Evolutionary conservation across 2,797 vertebrate genomes (phyloP), one percentile per base, ranked within the genome.

Genomic region (Spatula clypeata): DNA sequence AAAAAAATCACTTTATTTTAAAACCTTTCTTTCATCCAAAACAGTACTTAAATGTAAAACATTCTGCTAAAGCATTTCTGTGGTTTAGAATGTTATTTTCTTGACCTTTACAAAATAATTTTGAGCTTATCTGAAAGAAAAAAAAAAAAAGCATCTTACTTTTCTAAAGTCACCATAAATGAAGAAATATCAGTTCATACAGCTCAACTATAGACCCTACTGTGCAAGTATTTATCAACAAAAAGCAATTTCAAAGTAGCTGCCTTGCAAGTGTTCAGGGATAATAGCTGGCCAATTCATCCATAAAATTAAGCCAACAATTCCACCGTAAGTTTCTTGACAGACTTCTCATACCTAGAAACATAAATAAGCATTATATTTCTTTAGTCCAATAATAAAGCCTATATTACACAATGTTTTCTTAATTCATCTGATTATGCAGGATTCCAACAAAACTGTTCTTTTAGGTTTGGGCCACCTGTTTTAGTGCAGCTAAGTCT

Each of bases 251-350:
- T 95, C 71, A 81, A 94, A 93, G 66, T 57, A 88, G 74, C 62
- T 94, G 88, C 86, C 74, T 88, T 81, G 58, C 4, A 5, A 90
- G n/a, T 2, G 14, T 62, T 84, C 79, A 90, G 75, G 70, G 47
- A 79, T 93, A 88, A 96, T 17, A 93, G 86, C 54, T 90, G 73
- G 77, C 88, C 77, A 95, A 88, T 81, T 93, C 86, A 94, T 65
- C 80, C 90, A 95, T 79, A 97, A 96, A 95, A 94, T 94, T 93
- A 96, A 95, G 86, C 21, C 79, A 94, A 88, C 76, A 90, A 74
- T 87, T 88, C 45, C 73, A 84, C 64, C 55, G 9, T 29, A 84
- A 95, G 51, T 76, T 86, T 93, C 70, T 81, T 79, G 58, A 90
- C 73, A 92, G 82, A 79, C 12, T 84, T 83, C 36, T 91, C 27